Conservation (phyloP, 2,797 vertebrate species). For the Amblyopsis hoosieri region DNA sequence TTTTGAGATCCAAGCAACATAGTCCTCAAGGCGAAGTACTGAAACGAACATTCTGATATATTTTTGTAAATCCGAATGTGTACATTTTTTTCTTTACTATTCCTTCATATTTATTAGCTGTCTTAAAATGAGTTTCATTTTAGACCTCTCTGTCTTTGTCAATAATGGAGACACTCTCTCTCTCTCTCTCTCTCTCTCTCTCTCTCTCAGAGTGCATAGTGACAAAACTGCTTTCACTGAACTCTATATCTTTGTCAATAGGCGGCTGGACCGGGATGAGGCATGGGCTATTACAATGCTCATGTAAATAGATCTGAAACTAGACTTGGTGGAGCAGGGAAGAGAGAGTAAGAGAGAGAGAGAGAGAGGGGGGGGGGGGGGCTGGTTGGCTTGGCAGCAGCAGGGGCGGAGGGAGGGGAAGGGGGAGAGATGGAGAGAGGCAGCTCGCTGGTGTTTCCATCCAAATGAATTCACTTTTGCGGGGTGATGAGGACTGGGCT, state of each 20-base stretch:
- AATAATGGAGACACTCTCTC: neutral
- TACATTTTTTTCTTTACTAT: neutral
- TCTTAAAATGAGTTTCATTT: conserved; percentile 46
- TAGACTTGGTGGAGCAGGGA: conserved; percentile 46
- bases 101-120: conserved; percentile 10
- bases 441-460: conserved; percentile 48
- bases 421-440: conserved; percentile 35
- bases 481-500: conserved; percentile 67
- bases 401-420: conserved; percentile 53
- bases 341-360: too few species aligned
- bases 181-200: too few species aligned
- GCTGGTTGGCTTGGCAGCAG: too few species aligned
- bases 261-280: conserved; percentile 62
- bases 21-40: conserved; percentile 30
- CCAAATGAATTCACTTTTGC: conserved; percentile 59
- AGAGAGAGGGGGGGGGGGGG: conserved; percentile 40
- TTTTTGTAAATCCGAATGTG: conserved; percentile 36
- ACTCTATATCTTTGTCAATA: conserved; percentile 48
- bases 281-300: conserved; percentile 52
- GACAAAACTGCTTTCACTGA: conserved; percentile 33
- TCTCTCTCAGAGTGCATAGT: conserved; percentile 1
- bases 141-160: conserved; percentile 28
- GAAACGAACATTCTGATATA: conserved; percentile 50
- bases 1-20: conserved; percentile 27
- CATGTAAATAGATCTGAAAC: conserved; percentile 68